Conservation (phyloP, 2,888 invertebrate species). For the Lydus trimaculatus region DNA sequence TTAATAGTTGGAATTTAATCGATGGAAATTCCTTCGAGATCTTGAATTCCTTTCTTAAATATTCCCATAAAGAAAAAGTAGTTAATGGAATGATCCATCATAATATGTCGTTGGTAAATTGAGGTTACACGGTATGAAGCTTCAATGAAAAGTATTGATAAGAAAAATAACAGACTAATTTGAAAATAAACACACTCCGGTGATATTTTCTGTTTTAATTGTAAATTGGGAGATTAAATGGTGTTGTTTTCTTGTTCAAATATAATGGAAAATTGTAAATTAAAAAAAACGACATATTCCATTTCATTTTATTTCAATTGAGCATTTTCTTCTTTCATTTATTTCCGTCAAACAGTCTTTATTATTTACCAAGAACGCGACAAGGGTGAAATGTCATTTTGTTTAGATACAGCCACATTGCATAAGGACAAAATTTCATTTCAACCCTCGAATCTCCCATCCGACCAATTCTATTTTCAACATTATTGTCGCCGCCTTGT, state of each 20-base stretch:
- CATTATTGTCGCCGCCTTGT: neutral
- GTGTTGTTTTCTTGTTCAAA: no score
- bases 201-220: no score
- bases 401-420: neutral
- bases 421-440: neutral
- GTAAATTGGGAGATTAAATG: no score
- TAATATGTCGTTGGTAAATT: neutral
- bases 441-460: neutral
- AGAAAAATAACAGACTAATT: no score
- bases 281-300: neutral
- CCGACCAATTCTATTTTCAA: neutral
- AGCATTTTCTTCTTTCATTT: neutral
- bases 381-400: neutral
- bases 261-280: neutral
- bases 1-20: conserved; percentile 30
- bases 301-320: neutral
- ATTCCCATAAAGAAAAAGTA: neutral
- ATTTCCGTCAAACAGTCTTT: neutral
- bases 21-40: conserved; percentile 18
- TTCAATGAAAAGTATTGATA: neutral
- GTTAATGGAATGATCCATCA: neutral
- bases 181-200: no score
- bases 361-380: neutral
- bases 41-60: neutral
- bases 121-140: neutral